Conservation (phyloP, 2,888 invertebrate species). For the Copidosoma aretas region DNA sequence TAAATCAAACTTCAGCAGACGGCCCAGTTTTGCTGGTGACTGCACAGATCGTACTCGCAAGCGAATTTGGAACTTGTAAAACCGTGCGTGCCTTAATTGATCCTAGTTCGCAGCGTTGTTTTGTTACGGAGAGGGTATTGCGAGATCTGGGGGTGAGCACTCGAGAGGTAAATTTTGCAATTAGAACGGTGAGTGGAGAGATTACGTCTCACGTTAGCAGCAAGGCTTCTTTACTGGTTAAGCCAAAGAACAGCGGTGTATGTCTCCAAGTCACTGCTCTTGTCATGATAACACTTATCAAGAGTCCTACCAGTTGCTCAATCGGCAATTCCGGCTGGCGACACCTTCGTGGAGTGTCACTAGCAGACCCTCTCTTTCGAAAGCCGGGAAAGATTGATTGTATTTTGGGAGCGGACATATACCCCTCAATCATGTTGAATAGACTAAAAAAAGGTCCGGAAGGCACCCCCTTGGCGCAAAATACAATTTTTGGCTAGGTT, state of each 20-base stretch:
- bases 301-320: neutral
- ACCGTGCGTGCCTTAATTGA: constrained; percentile 8
- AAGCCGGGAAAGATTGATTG: neutral
- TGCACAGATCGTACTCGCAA: neutral
- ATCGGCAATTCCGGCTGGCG: no score
- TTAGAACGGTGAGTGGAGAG: neutral
- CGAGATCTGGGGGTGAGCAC: no score
- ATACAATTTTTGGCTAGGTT: constrained; percentile 8
- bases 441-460: neutral
- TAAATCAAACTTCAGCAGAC: no score
- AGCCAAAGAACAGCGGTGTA: neutral
- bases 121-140: neutral
- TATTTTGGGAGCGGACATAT: constrained; percentile 2
- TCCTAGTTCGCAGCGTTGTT: neutral
- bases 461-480: neutral
- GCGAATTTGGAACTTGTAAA: neutral
- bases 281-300: neutral
- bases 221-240: neutral
- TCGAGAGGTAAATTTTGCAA: neutral
- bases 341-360: neutral
- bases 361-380: constrained; percentile 8
- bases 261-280: neutral
- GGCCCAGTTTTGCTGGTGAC: constrained; percentile 16
- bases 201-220: neutral
- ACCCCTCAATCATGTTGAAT: neutral